These are phyloP conservation scores for Planococcus citri DNA, from an alignment of 1,140 invertebrate species.

Conservation along the genomic window DNA sequence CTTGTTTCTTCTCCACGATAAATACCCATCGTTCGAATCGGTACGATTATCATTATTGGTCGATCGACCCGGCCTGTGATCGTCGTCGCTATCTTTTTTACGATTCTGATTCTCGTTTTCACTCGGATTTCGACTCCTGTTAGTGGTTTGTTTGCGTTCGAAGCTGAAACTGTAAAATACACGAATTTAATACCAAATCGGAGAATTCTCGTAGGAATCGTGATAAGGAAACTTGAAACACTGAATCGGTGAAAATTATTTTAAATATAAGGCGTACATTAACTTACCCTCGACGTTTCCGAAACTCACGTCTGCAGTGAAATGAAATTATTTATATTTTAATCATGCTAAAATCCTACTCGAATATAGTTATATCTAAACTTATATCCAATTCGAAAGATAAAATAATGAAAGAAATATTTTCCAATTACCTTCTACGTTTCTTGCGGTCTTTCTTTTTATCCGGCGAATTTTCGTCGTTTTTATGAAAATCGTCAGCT, in stretches of 20 bases:
- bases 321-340: neutral
- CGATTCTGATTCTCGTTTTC: conserved; percentile 9
- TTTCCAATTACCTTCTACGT: conserved; percentile 17
- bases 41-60: neutral
- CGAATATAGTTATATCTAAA: neutral
- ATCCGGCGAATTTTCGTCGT: neutral
- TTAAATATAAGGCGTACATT: neutral
- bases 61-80: neutral
- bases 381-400: too few species aligned
- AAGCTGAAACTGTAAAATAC: neutral
- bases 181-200: neutral
- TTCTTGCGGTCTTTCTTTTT: conserved; percentile 13
- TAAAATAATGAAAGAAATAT: too few species aligned
- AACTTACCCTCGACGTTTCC: conserved; percentile 10
- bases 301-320: conserved; percentile 11
- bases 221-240: too few species aligned
- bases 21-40: neutral
- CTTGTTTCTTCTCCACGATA: conserved; percentile 10
- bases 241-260: too few species aligned
- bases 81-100: neutral
- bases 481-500: conserved; percentile 12
- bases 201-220: too few species aligned
- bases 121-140: neutral
- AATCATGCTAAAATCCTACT: neutral
- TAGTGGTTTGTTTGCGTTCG: neutral